These are phyloP conservation scores for Pristionchus maxplancki DNA, from an alignment of 2,888 invertebrate genomes.

Conservation along the genomic window DNA sequence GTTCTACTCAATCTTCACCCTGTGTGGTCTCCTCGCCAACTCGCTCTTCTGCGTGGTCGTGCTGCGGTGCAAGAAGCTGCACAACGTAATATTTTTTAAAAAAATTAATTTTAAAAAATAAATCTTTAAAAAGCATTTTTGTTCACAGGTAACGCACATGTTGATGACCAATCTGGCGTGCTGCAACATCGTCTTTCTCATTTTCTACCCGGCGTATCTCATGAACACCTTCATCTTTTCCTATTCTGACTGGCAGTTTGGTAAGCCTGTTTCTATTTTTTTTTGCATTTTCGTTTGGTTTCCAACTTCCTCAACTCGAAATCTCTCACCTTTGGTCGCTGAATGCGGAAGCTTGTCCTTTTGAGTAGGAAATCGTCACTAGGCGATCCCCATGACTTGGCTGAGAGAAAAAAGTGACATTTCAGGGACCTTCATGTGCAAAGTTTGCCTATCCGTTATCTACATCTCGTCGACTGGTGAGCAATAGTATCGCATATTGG, in stretches of 20 bases:
- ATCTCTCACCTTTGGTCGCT: neutral
- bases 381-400: neutral
- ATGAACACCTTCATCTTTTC: constrained; percentile 61
- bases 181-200: constrained; percentile 61
- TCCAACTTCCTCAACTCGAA: neutral
- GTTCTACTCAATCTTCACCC: neutral
- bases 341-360: neutral
- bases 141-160: constrained; percentile 60
- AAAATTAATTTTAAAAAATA: no score
- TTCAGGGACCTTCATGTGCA: constrained; percentile 60
- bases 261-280: constrained; percentile 46
- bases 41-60: constrained; percentile 62
- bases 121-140: no score
- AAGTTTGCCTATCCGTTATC: constrained; percentile 59
- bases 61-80: constrained; percentile 60
- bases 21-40: constrained; percentile 57
- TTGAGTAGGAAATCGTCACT: neutral
- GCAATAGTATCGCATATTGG: no score
- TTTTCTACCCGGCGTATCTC: constrained; percentile 63
- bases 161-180: constrained; percentile 64
- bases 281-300: neutral
- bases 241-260: constrained; percentile 59
- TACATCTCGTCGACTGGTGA: constrained; percentile 64
- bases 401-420: neutral
- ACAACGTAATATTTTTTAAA: constrained; percentile 56